These are phyloP conservation scores for Dryoscopus gambensis DNA, from an alignment of 2,113 vertebrate species.

Conservation along the genomic window DNA sequence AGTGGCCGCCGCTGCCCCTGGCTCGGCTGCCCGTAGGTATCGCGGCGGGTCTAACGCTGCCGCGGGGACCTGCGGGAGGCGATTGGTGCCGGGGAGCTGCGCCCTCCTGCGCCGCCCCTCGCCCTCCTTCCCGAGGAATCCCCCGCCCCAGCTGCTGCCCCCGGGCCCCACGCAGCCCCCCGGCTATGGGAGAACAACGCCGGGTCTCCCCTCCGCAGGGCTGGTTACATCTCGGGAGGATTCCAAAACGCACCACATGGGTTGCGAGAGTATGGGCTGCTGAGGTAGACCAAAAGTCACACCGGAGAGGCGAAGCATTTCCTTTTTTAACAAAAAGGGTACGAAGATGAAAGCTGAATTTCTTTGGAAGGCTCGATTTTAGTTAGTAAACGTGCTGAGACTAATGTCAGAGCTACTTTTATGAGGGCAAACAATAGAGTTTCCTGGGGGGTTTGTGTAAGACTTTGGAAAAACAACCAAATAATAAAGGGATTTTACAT, in stretches of 20 bases:
- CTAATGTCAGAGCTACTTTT: neutral
- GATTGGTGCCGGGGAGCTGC: slow-evolving; percentile 66
- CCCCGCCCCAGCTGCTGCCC: neutral
- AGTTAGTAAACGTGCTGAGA: neutral
- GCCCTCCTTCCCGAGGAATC: neutral
- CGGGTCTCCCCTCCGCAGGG: neutral
- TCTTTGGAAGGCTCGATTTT: neutral
- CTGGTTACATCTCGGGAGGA: neutral
- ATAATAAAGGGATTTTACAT: neutral
- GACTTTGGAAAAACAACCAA: neutral
- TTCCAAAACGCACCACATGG: fast-evolving
- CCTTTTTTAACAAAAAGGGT: neutral
- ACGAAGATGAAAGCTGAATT: neutral
- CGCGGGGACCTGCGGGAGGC: slow-evolving; percentile 72
- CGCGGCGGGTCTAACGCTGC: slow-evolving; percentile 66
- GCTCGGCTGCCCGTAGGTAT: slow-evolving; percentile 73
- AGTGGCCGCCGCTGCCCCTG: slow-evolving; percentile 54
- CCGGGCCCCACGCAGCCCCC: neutral
- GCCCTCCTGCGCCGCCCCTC: slow-evolving; percentile 40
- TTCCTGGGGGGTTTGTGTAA: neutral
- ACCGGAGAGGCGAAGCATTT: neutral
- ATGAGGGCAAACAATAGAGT: neutral
- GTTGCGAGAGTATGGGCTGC: neutral
- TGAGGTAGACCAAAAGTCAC: neutral
- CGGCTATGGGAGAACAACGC: neutral